A percentile compares a stretch with the other conserved stretches of the same genome.
Conservation (phyloP, 2,888 invertebrate species). For the Alviniconcha strummeri region DNA sequence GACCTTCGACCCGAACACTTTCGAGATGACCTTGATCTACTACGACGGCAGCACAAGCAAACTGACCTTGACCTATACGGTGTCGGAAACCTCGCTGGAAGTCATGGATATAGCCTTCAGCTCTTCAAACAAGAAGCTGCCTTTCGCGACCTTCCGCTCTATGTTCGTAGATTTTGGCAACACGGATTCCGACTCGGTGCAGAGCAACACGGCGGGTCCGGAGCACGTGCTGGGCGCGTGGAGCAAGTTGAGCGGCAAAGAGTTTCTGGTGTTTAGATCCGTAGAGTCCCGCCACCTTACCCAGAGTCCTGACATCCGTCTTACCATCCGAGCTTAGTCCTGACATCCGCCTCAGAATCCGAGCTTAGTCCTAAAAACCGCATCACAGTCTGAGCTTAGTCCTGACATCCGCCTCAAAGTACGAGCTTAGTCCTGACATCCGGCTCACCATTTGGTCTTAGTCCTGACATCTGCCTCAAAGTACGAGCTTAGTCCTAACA, state of each 20-base stretch:
- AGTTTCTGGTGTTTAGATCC: slow-evolving; percentile 48
- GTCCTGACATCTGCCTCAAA: background rate
- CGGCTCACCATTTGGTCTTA: background rate
- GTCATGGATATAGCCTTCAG: background rate
- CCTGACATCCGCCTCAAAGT: background rate
- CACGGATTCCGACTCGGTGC: slow-evolving; percentile 56
- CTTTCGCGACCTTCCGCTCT: slow-evolving; percentile 37
- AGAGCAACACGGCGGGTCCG: slow-evolving; percentile 40
- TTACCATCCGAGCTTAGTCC: slow-evolving; percentile 5
- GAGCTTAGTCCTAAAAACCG: too few relatives aligned
- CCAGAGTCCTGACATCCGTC: slow-evolving; percentile 49
- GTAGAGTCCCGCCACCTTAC: slow-evolving; percentile 54
- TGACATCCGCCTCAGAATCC: background rate
- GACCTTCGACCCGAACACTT: background rate
- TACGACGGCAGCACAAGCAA: slow-evolving; percentile 21
- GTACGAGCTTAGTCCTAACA: too few relatives aligned
- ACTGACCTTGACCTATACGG: background rate
- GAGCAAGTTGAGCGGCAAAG: slow-evolving; percentile 42
- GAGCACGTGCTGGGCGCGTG: slow-evolving; percentile 44
- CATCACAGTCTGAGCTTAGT: too few relatives aligned
- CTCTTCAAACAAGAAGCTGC: background rate
- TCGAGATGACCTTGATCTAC: slow-evolving; percentile 20
- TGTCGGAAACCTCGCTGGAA: background rate
- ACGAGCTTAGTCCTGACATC: background rate
- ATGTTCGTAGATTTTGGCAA: slow-evolving; percentile 59